These are phyloP conservation scores for Gymnoscelis rufifasciata DNA, from an alignment of 2,888 invertebrate species.

Conservation along the genomic window DNA sequence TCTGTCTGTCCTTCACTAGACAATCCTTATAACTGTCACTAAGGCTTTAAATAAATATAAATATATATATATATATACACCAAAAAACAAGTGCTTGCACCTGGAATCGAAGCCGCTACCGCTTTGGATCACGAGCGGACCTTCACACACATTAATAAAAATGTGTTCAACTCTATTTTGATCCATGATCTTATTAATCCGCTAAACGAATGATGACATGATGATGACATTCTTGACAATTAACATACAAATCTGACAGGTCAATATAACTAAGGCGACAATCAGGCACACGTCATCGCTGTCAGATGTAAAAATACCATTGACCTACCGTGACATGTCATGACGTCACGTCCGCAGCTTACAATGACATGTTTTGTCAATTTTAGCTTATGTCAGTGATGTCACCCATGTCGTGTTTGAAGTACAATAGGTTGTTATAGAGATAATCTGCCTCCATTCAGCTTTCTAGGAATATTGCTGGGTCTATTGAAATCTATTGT, in stretches of 20 bases:
- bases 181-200: neutral
- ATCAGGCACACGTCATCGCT: slow-evolving; percentile 9
- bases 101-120: no score
- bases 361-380: slow-evolving; percentile 4
- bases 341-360: slow-evolving; percentile 23
- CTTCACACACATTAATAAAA: no score
- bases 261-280: slow-evolving; percentile 12
- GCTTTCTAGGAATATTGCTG: slow-evolving; percentile 8
- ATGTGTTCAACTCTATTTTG: no score
- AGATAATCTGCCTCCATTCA: slow-evolving; percentile 3
- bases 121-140: no score
- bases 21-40: no score
- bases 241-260: slow-evolving; percentile 11
- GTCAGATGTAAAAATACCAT: slow-evolving; percentile 27
- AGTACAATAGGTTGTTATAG: slow-evolving; percentile 5
- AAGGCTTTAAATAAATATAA: no score
- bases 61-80: no score
- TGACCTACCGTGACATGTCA: slow-evolving; percentile 19
- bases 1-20: no score
- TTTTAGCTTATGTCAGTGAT: slow-evolving; percentile 14
- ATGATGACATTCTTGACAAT: slow-evolving; percentile 5
- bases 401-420: slow-evolving; percentile 15
- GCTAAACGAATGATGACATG: neutral
- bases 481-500: slow-evolving; percentile 5
- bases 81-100: no score